phyloP scores from a whole-genome alignment of 2,888 invertebrate genomes.

The Slavum lentiscoides region DNA sequence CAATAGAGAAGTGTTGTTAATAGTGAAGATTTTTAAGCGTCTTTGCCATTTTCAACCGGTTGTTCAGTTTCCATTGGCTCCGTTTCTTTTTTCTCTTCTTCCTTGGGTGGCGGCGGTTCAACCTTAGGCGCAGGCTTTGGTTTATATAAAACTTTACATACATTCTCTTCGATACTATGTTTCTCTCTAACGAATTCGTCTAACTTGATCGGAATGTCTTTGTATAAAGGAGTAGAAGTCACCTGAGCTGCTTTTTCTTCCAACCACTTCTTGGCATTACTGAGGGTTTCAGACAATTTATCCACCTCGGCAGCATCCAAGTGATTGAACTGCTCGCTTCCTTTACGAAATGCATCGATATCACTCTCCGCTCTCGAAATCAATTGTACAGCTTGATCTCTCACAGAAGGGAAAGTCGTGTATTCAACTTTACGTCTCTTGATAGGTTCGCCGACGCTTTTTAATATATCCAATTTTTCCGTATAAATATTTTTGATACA shows the following conservation, averaged over 20 bases:
- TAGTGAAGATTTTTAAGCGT: slow-evolving; percentile 13
- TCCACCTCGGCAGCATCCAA: slow-evolving; percentile 75
- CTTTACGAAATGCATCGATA: slow-evolving; percentile 69
- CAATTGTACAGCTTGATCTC: slow-evolving; percentile 82
- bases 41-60: slow-evolving; percentile 46
- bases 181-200: slow-evolving; percentile 79
- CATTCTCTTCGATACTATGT: slow-evolving; percentile 65
- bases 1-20: slow-evolving; percentile 29
- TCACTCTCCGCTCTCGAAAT: slow-evolving; percentile 70
- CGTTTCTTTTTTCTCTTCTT: slow-evolving; percentile 57
- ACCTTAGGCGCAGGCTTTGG: slow-evolving; percentile 73
- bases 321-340: slow-evolving; percentile 62
- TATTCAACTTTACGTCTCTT: slow-evolving; percentile 80
- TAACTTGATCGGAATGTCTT: slow-evolving; percentile 76
- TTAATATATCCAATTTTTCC: slow-evolving; percentile 63
- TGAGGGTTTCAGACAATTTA: slow-evolving; percentile 71
- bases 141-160: slow-evolving; percentile 79
- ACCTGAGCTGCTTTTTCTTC: slow-evolving; percentile 70
- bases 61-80: slow-evolving; percentile 53
- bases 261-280: slow-evolving; percentile 79
- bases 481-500: slow-evolving; percentile 75
- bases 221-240: slow-evolving; percentile 68
- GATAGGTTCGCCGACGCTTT: slow-evolving; percentile 86
- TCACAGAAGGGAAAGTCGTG: slow-evolving; percentile 75
- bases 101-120: slow-evolving; percentile 60